phyloP scores from a whole-genome alignment of 2,888 invertebrate species.

The Acleris holmiana region DNA sequence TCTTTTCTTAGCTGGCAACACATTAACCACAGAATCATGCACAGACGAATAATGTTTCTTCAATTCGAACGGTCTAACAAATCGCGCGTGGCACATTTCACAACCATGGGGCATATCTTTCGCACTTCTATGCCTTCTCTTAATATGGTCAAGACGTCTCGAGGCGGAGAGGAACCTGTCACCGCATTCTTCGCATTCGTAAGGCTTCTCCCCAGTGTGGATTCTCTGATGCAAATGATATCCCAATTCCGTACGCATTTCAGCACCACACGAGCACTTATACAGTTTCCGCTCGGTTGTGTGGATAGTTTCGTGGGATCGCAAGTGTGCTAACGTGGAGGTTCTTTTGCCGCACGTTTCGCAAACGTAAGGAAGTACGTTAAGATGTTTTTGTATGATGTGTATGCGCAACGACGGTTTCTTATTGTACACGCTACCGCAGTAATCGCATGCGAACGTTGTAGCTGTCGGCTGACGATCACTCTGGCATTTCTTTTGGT shows the following conservation, averaged over 20 bases:
- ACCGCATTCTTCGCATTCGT: constrained; percentile 64
- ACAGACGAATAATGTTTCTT: constrained; percentile 64
- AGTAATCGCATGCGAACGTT: constrained; percentile 62
- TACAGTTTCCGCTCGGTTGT: constrained; percentile 54
- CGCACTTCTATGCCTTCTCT: constrained; percentile 61
- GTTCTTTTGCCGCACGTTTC: constrained; percentile 68
- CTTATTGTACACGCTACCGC: constrained; percentile 62
- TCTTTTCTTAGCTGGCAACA: constrained; percentile 40
- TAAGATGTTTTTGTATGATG: constrained; percentile 70
- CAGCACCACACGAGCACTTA: constrained; percentile 66
- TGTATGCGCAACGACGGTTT: constrained; percentile 70
- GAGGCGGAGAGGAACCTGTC: constrained; percentile 72
- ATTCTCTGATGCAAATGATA: constrained; percentile 65
- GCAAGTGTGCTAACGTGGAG: constrained; percentile 63
- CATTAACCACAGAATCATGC: constrained; percentile 52
- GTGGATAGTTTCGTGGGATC: constrained; percentile 63
- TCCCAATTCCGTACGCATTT: constrained; percentile 62
- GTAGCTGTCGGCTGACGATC: constrained; percentile 28
- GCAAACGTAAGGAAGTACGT: constrained; percentile 65
- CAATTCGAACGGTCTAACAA: constrained; percentile 69
- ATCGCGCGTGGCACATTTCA: constrained; percentile 62
- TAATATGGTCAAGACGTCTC: constrained; percentile 67
- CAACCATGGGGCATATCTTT: constrained; percentile 65
- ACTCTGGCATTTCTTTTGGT: constrained; percentile 53
- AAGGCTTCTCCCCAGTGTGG: constrained; percentile 69